These are phyloP conservation scores for Gyrodactylus bullatarudis DNA, from an alignment of 1,140 invertebrate genomes.

Conservation along the genomic window DNA sequence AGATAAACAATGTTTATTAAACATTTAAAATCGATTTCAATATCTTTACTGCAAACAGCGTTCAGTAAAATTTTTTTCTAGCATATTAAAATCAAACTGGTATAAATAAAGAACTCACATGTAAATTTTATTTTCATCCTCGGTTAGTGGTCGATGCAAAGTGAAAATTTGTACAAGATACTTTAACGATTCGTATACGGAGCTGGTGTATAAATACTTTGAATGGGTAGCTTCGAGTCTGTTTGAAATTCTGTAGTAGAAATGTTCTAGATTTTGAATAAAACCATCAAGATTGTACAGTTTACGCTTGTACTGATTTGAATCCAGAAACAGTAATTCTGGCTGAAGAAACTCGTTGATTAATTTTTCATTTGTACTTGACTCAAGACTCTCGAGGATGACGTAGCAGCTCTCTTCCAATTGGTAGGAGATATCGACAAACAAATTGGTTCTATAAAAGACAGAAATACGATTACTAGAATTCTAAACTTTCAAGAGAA, in stretches of 20 bases:
- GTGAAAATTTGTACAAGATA: not conserved
- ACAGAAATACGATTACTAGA: not conserved
- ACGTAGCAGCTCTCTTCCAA: not conserved
- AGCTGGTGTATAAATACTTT: not conserved
- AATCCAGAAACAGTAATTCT: not conserved
- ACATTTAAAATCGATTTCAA: too few species aligned
- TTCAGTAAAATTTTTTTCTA: too few species aligned
- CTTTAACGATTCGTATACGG: not conserved
- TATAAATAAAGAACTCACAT: not conserved
- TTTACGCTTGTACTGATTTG: not conserved
- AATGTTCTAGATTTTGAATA: not conserved
- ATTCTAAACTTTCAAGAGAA: too few species aligned
- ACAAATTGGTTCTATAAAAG: not conserved
- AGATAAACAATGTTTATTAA: not conserved
- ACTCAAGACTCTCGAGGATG: not conserved
- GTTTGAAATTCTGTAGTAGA: not conserved
- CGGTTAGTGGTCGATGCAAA: not conserved
- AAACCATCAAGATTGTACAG: not conserved
- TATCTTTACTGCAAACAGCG: too few species aligned
- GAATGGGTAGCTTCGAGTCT: not conserved
- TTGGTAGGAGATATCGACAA: not conserved
- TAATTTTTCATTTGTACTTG: not conserved
- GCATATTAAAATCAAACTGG: too few species aligned
- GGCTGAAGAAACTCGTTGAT: not conserved
- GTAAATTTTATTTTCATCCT: not conserved